phyloP scores from a whole-genome alignment of 2,797 vertebrate species.

The Gallirallus australis region DNA sequence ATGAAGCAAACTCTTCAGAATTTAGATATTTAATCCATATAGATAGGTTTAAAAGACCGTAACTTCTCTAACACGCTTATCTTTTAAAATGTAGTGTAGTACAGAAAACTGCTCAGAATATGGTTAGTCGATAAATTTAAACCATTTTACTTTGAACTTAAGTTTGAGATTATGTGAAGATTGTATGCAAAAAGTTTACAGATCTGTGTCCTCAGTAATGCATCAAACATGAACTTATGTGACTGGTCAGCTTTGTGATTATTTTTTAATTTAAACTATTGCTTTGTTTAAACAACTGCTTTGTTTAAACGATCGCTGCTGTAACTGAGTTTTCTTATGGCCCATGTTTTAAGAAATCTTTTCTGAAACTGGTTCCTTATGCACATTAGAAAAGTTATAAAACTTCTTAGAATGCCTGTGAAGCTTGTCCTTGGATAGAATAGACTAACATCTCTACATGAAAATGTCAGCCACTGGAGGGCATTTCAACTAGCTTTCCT shows the following conservation, averaged over 20 bases:
- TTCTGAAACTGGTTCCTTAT: neutral
- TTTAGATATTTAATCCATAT: neutral
- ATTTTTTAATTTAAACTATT: neutral
- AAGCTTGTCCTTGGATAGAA: neutral
- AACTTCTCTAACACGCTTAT: neutral
- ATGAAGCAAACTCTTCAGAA: neutral
- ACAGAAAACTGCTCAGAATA: neutral
- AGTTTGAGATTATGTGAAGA: neutral
- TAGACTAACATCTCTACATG: neutral
- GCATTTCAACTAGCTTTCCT: constrained; percentile 32
- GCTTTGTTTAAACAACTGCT: neutral
- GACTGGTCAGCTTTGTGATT: neutral
- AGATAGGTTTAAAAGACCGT: neutral
- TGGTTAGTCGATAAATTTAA: neutral
- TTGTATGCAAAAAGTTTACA: neutral
- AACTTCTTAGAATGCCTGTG: neutral
- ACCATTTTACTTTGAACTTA: neutral
- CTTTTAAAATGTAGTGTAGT: neutral
- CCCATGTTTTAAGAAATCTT: neutral
- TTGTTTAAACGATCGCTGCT: neutral
- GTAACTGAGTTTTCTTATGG: neutral
- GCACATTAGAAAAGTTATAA: neutral
- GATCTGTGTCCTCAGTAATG: neutral
- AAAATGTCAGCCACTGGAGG: constrained; percentile 56
- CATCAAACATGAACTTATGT: neutral